Percentiles rank a stretch among this genome's conserved stretches.
These are phyloP conservation scores for Hydropotes inermis DNA, from an alignment of 2,113 vertebrate genomes.

Conservation along the genomic window DNA sequence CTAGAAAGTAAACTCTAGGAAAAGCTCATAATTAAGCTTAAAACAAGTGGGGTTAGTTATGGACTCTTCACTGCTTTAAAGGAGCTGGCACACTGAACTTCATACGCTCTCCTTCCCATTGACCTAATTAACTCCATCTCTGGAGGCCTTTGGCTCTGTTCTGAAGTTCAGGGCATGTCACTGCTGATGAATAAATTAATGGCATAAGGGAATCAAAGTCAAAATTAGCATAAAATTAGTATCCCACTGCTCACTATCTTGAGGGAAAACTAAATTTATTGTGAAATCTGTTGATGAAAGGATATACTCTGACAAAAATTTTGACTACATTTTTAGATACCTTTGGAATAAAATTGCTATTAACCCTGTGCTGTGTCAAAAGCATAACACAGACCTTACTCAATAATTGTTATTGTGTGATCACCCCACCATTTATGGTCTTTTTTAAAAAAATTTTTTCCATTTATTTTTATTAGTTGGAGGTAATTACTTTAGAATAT, in stretches of 20 bases:
- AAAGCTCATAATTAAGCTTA: neutral
- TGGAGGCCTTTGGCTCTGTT: neutral
- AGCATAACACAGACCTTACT: neutral
- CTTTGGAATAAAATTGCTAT: neutral
- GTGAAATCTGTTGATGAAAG: neutral
- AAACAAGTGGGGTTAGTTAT: neutral
- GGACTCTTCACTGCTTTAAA: neutral
- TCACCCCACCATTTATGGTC: neutral
- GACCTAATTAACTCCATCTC: constrained; percentile 44
- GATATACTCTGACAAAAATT: neutral
- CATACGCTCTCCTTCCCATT: neutral
- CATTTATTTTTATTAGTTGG: too few species aligned
- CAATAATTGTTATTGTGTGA: neutral
- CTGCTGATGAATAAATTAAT: constrained; percentile 66
- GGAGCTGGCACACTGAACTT: neutral
- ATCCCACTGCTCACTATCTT: constrained; percentile 34
- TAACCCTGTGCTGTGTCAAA: neutral
- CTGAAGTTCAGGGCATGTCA: constrained; percentile 32
- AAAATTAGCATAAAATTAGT: constrained; percentile 68
- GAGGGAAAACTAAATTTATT: constrained; percentile 44
- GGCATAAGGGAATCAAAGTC: constrained; percentile 58
- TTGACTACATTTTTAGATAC: neutral
- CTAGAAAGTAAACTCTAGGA: neutral
- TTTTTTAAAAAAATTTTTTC: neutral
- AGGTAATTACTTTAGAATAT: too few species aligned